Evolutionary conservation across 2,797 vertebrate species (phyloP).

Genomic region (Uromys caudimaculatus): DNA sequence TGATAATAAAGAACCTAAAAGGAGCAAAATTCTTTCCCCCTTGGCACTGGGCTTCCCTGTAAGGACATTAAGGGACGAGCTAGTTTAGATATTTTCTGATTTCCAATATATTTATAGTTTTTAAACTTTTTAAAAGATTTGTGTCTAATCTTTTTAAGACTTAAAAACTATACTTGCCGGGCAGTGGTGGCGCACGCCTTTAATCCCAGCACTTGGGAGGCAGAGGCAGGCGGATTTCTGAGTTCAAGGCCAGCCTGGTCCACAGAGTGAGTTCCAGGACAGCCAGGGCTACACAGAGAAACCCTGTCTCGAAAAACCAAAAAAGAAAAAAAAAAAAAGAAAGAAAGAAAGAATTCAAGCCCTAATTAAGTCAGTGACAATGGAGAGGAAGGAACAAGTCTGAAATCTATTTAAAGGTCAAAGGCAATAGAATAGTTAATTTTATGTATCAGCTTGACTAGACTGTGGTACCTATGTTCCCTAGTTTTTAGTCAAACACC

Average conservation of each 20-base stretch:
- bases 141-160: too few relatives aligned
- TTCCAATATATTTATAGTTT: not conserved
- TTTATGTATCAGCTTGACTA: conserved; percentile 10
- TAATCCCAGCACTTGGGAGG: too few relatives aligned
- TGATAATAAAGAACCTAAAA: not conserved
- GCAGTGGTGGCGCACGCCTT: too few relatives aligned
- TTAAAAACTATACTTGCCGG: too few relatives aligned
- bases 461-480: not conserved
- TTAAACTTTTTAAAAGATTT: not conserved
- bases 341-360: conserved; percentile 5
- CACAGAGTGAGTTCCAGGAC: too few relatives aligned
- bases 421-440: conserved; percentile 26
- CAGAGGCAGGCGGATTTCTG: too few relatives aligned
- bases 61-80: not conserved
- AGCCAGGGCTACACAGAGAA: too few relatives aligned
- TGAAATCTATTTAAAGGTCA: conserved; percentile 26
- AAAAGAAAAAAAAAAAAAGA: too few relatives aligned
- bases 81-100: not conserved
- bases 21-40: not conserved
- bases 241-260: too few relatives aligned
- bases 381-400: conserved; percentile 2
- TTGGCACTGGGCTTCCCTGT: not conserved
- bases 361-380: conserved; percentile 1
- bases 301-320: too few relatives aligned
- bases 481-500: conserved; percentile 24